Evolutionary conservation across 2,113 vertebrate genomes (phyloP), one percentile per base, ranked within the genome.

Genomic region (Alexandromys fortis): DNA sequence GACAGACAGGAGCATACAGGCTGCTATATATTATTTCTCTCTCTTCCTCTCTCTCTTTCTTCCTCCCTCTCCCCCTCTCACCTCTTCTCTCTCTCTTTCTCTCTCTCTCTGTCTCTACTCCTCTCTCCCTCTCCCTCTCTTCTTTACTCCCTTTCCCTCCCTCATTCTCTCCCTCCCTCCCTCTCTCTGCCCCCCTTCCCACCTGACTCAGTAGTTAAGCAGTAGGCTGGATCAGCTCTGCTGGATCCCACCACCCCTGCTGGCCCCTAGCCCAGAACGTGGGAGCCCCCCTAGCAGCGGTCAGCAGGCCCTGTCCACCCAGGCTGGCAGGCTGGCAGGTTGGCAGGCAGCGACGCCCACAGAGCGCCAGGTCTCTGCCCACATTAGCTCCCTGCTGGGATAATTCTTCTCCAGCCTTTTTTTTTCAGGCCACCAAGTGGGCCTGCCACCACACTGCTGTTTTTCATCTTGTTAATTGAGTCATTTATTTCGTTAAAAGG

Each of bases 401-500:
- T 99, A 98, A 99, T 99, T 99, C 99, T 98, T 99, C 99, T 98
- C 98, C 98, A 98, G 98, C 98, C 98, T 96, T 98, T 98, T 98
- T 96, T 88, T 96, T 86, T 96, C 89, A 91, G 94, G 98, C 98
- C 98, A 98, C 98, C 98, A 98, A 99, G 98, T 95, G 98, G 98
- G 98, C 96, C 98, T 98, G 98, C 98, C 98, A 98, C 98, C 97
- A 93, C 98, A 98, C 97, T 97, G 99, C 98, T 98, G 98, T 98
- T 98, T 98, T 98, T 99, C 98, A 98, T 98, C 98, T 98, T 98
- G 98, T 99, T 99, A 99, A 99, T 99, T 99, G 99, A 99, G 98
- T 98, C 98, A 99, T 99, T 99, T 99, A 99, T 99, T 99, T 98
- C 86, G 89, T 98, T 99, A 99, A 99, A 99, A 99, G 98, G 98